Evolutionary conservation across 2,888 invertebrate species (phyloP).

Genomic region (Hypercompe scribonia): DNA sequence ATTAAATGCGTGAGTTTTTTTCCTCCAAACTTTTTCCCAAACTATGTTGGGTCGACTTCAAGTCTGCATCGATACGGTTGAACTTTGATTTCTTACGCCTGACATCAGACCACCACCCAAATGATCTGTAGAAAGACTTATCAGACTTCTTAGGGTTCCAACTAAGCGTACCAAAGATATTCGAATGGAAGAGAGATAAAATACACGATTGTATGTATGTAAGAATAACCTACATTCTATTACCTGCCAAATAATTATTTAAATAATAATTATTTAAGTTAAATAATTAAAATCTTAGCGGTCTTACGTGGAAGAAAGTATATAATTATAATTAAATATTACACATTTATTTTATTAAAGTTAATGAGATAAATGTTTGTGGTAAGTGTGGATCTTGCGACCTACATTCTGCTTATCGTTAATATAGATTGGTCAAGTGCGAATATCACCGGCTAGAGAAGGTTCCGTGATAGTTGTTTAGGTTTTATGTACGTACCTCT

Average conservation of each 20-base stretch:
- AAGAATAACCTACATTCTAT: not conserved
- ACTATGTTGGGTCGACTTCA: too few species aligned
- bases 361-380: conserved; percentile 1
- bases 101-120: too few species aligned
- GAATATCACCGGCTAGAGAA: not conserved
- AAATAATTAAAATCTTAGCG: not conserved
- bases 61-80: too few species aligned
- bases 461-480: not conserved
- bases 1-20: too few species aligned
- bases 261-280: not conserved
- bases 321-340: conserved; percentile 1
- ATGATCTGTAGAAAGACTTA: too few species aligned
- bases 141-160: too few species aligned
- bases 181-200: too few species aligned
- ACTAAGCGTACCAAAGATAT: too few species aligned
- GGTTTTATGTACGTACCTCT: too few species aligned
- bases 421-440: not conserved
- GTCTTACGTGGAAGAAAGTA: conserved; percentile 5
- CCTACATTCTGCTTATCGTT: not conserved
- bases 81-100: too few species aligned
- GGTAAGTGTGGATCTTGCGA: not conserved
- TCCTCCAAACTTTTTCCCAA: too few species aligned
- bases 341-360: not conserved
- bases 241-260: not conserved
- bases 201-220: too few species aligned